Base-by-base conservation (phyloP, 2,113 vertebrate genomes). In the Cynoglossus semilaevis region DNA sequence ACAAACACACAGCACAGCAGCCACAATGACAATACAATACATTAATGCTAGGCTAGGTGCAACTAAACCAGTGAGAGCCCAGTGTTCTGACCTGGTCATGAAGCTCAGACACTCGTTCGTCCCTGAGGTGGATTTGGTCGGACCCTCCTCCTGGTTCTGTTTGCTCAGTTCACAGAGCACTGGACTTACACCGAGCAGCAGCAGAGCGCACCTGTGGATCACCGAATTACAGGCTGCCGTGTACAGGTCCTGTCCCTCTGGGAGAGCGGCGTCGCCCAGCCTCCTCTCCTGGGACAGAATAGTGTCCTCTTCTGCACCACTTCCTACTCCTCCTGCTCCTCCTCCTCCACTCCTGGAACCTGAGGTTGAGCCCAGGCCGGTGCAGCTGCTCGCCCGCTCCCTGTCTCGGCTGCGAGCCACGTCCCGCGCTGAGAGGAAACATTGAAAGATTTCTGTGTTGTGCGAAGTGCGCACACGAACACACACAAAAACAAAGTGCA, bases 371-470 rank as follows among this genome's bases (percentile, higher is more conserved):
- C 84, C 88, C 35, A 75, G 78, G 8, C 80, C 74, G 0, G 92
- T 81, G 57, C 87, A 87, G 88, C 84, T 92, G 82, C 79, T 83
- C 77, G 93, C 82, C 58, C 94, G 91, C 82, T 98, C 95, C 59
- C 94, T 86, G 50, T 97, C 96, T 61, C 95, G 92, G 59, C 94
- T 93, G 77, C 95, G 94, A 62, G 94, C 95, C 65, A 94, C 94
- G 79, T 99, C 96, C 81, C 96, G 94, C 72, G 95, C 95, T 93
- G 96, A 99, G 90, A 99, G 94, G 89, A 99, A 99, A 95, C 96
- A 99, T 84, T 98, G 96, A 94, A 98, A 98, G 88, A 99, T 98
- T 96, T 99, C 96, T 99, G 94, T 89, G 92, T 91, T 76, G 70
- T 86, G 85, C 85, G 86, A 90, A 84, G 91, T 87, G 91, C 90